Base-by-base conservation (phyloP, 2,888 invertebrate species). In the Empis livida region DNA sequence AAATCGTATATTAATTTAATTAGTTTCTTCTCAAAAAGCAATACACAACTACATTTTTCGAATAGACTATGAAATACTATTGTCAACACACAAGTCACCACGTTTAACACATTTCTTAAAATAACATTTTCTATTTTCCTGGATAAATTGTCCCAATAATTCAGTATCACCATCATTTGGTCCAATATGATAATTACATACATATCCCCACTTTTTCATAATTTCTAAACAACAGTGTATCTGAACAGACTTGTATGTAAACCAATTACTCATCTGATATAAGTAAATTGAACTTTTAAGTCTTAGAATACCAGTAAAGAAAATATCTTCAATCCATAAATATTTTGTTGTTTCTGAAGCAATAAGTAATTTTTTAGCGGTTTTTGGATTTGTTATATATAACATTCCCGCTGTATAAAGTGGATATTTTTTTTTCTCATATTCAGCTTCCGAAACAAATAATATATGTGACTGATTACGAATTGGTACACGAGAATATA, bases 271-370 rank as follows among this genome's bases (percentile, higher is more conserved):
- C n/a, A 86, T 63, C 44, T 79, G 76, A 47, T 67, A 68, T 39
- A 80, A 65, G 35, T 73, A 65, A n/a, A 84, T 72, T 35, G 71
- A 70, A 17, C 78, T 62, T 27, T 73, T 68, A 45, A 78, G 68
- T 9, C 82, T 74, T 30, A 92, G 67, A 43, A 89, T 72, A 2
- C 93, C 93, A 1, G 92, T 93, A 0, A 93, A 69, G 62, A 82
- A 84, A 41, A 87, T 82, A 62, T 94, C 93, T 61, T 94, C 93
- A 50, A 94, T 90, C 92, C 93, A 94, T 68, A 94, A 92, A 57
- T 82, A 85, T 15, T 75, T 71, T 13, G 77, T 70, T 31, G 67
- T 61, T 30, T 69, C 61, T 1, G 80, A 75, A 53, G 75, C 70
- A 4, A 71, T 60, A 17, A 78, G 71, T 44, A 93, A 60, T 16